A percentile compares a stretch with the other conserved stretches of the same genome.
Conservation (phyloP, 2,113 vertebrate genomes). For the Heloderma charlesbogerti region DNA sequence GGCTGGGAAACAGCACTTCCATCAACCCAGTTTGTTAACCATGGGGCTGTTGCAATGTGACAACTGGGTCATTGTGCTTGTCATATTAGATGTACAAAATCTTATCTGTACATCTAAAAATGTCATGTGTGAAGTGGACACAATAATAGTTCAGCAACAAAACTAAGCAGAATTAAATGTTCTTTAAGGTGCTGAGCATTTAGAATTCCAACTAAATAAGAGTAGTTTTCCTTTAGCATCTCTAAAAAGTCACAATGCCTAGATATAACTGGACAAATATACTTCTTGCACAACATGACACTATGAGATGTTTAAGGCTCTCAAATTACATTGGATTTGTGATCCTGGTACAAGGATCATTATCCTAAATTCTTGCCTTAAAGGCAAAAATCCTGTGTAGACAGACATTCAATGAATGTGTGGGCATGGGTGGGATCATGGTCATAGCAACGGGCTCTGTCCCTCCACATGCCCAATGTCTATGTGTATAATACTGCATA, state of each 20-base stretch:
- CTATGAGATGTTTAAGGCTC: background rate
- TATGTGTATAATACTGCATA: background rate
- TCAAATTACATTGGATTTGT: background rate
- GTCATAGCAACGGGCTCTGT: background rate
- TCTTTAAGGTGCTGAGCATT: background rate
- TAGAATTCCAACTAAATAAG: background rate
- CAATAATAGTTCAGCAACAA: background rate
- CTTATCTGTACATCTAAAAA: background rate
- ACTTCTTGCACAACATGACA: background rate
- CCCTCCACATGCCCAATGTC: background rate
- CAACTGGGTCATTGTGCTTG: background rate
- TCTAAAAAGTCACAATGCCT: background rate
- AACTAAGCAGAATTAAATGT: background rate
- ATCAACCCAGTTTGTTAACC: no score
- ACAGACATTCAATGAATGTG: background rate
- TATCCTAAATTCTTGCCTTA: background rate
- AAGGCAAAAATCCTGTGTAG: background rate
- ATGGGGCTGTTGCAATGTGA: no score
- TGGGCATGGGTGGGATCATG: background rate
- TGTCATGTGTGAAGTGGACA: background rate
- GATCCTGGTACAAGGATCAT: background rate
- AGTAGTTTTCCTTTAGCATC: background rate
- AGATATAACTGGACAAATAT: background rate
- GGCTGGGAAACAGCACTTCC: no score
- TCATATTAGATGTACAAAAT: no score